phyloP scores from a whole-genome alignment of 2,113 vertebrate species.

The Lucifuga dentata region DNA sequence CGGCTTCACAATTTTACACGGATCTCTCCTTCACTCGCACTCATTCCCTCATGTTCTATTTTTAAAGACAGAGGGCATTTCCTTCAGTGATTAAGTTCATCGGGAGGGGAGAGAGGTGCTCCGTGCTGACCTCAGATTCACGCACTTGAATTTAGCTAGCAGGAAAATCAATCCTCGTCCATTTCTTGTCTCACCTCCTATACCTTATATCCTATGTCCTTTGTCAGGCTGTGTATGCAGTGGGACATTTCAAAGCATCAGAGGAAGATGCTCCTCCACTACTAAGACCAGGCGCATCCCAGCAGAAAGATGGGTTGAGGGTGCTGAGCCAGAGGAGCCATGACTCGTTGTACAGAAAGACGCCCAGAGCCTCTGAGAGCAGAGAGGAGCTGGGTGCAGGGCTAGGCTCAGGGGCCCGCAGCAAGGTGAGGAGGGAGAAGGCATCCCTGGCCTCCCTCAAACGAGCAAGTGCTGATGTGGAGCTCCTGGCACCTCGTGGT shows the following conservation, averaged over 20 bases:
- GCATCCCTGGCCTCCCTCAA: slow-evolving; percentile 93
- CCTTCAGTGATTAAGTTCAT: slow-evolving; percentile 61
- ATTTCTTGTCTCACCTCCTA: background rate
- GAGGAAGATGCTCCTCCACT: slow-evolving; percentile 73
- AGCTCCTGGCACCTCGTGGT: slow-evolving; percentile 93
- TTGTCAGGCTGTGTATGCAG: slow-evolving; percentile 91
- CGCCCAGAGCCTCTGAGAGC: slow-evolving; percentile 91
- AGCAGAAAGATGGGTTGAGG: slow-evolving; percentile 87
- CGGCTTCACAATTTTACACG: slow-evolving; percentile 57
- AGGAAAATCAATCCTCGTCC: slow-evolving; percentile 20
- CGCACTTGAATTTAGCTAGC: slow-evolving; percentile 22
- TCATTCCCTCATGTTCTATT: slow-evolving; percentile 15
- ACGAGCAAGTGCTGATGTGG: slow-evolving; percentile 93
- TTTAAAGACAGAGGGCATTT: slow-evolving; percentile 28
- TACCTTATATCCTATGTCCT: slow-evolving; percentile 2
- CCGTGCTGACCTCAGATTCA: slow-evolving; percentile 56
- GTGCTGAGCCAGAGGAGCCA: slow-evolving; percentile 91
- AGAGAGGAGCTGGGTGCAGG: slow-evolving; percentile 91
- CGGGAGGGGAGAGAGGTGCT: slow-evolving; percentile 15
- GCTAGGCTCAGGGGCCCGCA: slow-evolving; percentile 77
- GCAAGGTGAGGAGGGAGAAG: slow-evolving; percentile 88
- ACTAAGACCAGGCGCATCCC: slow-evolving; percentile 1
- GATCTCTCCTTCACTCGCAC: slow-evolving; percentile 22
- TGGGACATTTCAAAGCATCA: slow-evolving; percentile 91
- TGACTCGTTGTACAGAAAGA: slow-evolving; percentile 94